Percentiles rank a stretch among this genome's conserved stretches.
phyloP scores from a whole-genome alignment of 2,888 invertebrate species.

The Noctua comes region DNA sequence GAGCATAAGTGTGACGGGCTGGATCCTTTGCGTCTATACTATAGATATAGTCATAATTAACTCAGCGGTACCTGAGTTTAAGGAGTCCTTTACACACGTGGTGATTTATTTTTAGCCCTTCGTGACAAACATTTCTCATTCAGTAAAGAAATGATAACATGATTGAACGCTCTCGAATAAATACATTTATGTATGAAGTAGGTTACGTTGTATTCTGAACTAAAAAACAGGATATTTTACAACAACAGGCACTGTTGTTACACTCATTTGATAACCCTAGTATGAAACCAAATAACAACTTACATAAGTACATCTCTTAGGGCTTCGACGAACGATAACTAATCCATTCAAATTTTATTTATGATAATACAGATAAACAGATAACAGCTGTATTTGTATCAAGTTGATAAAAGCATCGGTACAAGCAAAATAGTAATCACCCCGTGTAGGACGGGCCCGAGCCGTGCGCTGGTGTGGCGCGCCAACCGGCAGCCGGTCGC shows the following conservation, averaged over 20 bases:
- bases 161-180: neutral
- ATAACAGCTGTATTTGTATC: slow-evolving; percentile 21
- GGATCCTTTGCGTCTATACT: slow-evolving; percentile 85
- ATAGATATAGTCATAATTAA: slow-evolving; percentile 84
- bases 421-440: slow-evolving; percentile 67
- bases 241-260: neutral
- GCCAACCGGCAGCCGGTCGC: slow-evolving; percentile 83
- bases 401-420: slow-evolving; percentile 33
- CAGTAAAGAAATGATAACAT: neutral
- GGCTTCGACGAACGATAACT: slow-evolving; percentile 11
- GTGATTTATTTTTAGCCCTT: slow-evolving; percentile 62
- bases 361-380: neutral
- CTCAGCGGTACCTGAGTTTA: slow-evolving; percentile 86
- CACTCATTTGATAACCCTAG: neutral
- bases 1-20: slow-evolving; percentile 87
- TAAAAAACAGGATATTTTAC: neutral
- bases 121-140: neutral
- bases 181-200: neutral
- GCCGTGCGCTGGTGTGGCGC: slow-evolving; percentile 81
- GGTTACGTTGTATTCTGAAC: neutral
- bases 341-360: neutral
- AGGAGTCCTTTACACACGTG: slow-evolving; percentile 76
- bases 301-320: neutral
- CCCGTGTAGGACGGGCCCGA: slow-evolving; percentile 79
- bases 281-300: neutral